Conservation (phyloP, 2,113 vertebrate genomes). For the Xenopus tropicalis region UCB_Xtro_10.0 CM004448.2:53457001-53457500, state of each 20-base stretch:
- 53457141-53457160: too few species aligned
- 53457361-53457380: conserved; percentile 38
- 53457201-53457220: neutral
- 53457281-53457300: conserved; percentile 30
- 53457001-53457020: too few species aligned
- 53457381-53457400: conserved; percentile 36
- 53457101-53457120: too few species aligned
- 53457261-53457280: conserved; percentile 13
- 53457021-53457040: too few species aligned
- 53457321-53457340: conserved; percentile 26
- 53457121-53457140: too few species aligned
- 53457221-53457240: neutral
- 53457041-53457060: too few species aligned
- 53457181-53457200: too few species aligned
- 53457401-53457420: conserved; percentile 9
- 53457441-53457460: conserved; percentile 29
- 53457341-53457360: conserved; percentile 22
- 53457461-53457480: conserved; percentile 10
- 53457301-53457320: conserved; percentile 24
- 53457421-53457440: neutral
- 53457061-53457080: too few species aligned
- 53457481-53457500: conserved; percentile 32
- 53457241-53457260: neutral
- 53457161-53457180: too few species aligned
- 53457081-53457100: too few species aligned